Conservation (phyloP, 2,888 invertebrate genomes). For the Eupsilia transversa region DNA sequence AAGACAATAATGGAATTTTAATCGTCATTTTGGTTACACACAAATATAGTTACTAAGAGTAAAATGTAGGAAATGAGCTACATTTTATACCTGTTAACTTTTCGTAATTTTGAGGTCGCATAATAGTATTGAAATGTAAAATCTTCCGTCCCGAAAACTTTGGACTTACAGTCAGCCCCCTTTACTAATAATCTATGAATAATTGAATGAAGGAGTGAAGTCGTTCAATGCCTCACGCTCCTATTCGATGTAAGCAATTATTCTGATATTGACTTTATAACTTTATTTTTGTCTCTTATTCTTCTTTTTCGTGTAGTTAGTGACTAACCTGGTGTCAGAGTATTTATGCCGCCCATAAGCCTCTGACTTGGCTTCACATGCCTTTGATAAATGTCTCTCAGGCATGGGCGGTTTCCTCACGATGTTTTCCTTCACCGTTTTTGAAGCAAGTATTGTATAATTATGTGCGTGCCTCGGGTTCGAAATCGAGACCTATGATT, state of each 20-base stretch:
- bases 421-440: too few species aligned
- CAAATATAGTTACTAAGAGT: not conserved
- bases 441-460: too few species aligned
- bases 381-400: too few species aligned
- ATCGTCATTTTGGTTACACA: slow-evolving; percentile 20
- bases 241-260: slow-evolving; percentile 55
- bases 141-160: slow-evolving; percentile 29
- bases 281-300: slow-evolving; percentile 20
- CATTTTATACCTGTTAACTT: slow-evolving; percentile 19
- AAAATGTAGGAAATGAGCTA: slow-evolving; percentile 50
- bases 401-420: too few species aligned
- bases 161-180: not conserved
- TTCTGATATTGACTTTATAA: slow-evolving; percentile 66
- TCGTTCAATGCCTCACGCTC: slow-evolving; percentile 51
- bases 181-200: slow-evolving; percentile 4
- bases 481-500: too few species aligned
- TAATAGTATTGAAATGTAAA: not conserved
- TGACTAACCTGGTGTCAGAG: too few species aligned
- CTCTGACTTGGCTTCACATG: too few species aligned
- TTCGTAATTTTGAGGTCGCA: not conserved
- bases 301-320: too few species aligned
- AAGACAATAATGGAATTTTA: slow-evolving; percentile 28
- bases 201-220: slow-evolving; percentile 42
- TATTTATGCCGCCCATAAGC: too few species aligned
- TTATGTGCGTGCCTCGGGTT: too few species aligned